phyloP scores from a whole-genome alignment of 2,797 vertebrate genomes.

The Coranthus polyacanthus region DNA sequence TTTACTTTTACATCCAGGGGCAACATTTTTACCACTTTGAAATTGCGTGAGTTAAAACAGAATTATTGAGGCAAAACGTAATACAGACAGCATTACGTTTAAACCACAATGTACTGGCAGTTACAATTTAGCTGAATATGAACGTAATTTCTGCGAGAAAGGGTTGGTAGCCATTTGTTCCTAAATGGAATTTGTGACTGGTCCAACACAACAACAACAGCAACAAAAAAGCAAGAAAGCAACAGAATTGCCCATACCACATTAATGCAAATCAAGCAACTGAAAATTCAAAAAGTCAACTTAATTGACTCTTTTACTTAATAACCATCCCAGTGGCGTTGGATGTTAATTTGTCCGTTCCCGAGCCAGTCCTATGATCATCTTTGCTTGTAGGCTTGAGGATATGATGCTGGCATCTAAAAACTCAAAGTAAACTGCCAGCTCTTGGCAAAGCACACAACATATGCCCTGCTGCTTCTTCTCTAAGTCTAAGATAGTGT shows the following conservation, averaged over 20 bases:
- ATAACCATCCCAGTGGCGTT: conserved; percentile 27
- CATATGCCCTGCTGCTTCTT: conserved; percentile 25
- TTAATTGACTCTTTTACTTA: conserved; percentile 60
- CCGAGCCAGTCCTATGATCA: conserved; percentile 33
- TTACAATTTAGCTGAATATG: too few species aligned
- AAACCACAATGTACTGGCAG: too few species aligned
- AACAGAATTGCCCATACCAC: conserved; percentile 10
- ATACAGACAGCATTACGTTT: too few species aligned
- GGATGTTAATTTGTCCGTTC: conserved; percentile 50
- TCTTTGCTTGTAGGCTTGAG: conserved; percentile 31
- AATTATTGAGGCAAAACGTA: too few species aligned
- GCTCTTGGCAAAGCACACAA: conserved; percentile 39
- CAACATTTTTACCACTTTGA: too few species aligned
- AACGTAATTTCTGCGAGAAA: too few species aligned
- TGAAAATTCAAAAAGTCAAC: conserved; percentile 45
- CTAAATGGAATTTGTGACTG: conserved; percentile 16
- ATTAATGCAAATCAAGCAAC: conserved; percentile 36
- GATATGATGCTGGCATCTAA: conserved; percentile 38
- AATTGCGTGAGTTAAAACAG: too few species aligned
- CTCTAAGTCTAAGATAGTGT: conserved; percentile 1
- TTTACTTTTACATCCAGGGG: too few species aligned
- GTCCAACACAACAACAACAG: conserved; percentile 11
- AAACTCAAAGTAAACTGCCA: conserved; percentile 39
- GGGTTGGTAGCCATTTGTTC: conserved; percentile 13
- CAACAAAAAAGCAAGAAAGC: conserved; percentile 14